These are phyloP conservation scores for Cydia fagiglandana DNA, from an alignment of 1,140 invertebrate species.

Conservation along the genomic window DNA sequence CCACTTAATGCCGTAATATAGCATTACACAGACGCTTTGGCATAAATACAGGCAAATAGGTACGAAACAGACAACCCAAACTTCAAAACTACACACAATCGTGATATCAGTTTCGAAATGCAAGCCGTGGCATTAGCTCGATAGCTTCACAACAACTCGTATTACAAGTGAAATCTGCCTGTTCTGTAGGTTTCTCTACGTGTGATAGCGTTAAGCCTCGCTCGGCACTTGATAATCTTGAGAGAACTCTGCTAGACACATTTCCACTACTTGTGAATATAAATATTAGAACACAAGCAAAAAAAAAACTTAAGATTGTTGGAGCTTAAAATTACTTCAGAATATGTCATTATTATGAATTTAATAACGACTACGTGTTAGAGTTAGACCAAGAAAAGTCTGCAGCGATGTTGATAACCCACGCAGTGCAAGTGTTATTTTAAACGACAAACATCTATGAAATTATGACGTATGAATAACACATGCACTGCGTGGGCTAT, in stretches of 20 bases:
- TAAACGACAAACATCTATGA: too few relatives aligned
- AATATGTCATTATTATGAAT: neutral
- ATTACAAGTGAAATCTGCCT: slow-evolving; percentile 19
- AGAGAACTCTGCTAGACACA: neutral
- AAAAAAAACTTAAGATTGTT: neutral
- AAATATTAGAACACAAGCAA: neutral
- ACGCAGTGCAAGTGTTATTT: too few relatives aligned
- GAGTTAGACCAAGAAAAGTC: too few relatives aligned
- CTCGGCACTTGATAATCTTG: slow-evolving; percentile 16
- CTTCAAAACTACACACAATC: neutral
- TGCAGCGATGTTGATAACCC: too few relatives aligned
- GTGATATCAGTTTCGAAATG: slow-evolving; percentile 16
- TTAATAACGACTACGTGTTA: neutral
- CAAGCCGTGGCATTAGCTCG: slow-evolving; percentile 8
- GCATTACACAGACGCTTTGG: neutral
- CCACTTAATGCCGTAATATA: neutral
- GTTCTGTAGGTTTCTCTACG: slow-evolving; percentile 16
- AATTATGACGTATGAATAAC: too few relatives aligned
- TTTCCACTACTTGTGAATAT: neutral
- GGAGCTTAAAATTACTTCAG: too few relatives aligned
- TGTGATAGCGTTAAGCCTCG: slow-evolving; percentile 4
- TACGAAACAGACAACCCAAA: neutral
- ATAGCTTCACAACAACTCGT: slow-evolving; percentile 16
- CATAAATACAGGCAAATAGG: neutral
- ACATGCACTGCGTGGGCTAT: too few relatives aligned